Conservation (phyloP, 2,113 vertebrate genomes). For the Dascyllus trimaculatus region DNA sequence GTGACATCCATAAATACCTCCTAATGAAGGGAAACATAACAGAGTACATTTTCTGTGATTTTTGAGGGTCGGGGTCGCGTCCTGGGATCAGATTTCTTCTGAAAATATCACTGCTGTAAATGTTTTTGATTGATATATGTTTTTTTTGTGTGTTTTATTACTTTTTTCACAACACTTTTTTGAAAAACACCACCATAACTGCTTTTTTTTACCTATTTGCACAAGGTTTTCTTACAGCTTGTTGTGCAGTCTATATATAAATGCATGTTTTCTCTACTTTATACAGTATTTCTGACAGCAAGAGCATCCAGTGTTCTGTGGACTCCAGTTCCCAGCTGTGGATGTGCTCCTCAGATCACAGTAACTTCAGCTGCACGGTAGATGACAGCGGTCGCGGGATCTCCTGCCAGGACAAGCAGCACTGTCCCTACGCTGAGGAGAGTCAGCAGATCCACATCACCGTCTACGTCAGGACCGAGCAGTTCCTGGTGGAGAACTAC, state of each 20-base stretch:
- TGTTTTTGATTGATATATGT: background rate
- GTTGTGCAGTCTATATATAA: background rate
- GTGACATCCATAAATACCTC: constrained; percentile 10
- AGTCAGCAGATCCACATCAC: constrained; percentile 42
- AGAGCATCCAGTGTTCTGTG: constrained; percentile 37
- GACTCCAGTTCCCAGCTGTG: constrained; percentile 43
- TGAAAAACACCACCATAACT: too few relatives aligned
- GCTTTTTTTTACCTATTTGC: background rate
- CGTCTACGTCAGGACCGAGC: constrained; percentile 40
- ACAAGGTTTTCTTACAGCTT: background rate
- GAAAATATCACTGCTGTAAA: constrained; percentile 22
- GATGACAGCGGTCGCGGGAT: constrained; percentile 29
- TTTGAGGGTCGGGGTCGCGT: background rate
- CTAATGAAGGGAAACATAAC: background rate
- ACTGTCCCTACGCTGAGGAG: constrained; percentile 77
- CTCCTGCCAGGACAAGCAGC: constrained; percentile 58
- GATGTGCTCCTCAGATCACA: constrained; percentile 57
- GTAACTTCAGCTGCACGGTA: constrained; percentile 63
- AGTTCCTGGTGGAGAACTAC: constrained; percentile 74
- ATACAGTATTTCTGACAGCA: constrained; percentile 10
- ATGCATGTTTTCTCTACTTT: background rate
- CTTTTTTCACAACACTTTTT: too few relatives aligned
- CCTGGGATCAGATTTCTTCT: background rate
- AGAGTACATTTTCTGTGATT: background rate
- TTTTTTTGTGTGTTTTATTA: background rate